Conservation (phyloP, 1,140 invertebrate species). For the Neotoxoptera formosana region DNA sequence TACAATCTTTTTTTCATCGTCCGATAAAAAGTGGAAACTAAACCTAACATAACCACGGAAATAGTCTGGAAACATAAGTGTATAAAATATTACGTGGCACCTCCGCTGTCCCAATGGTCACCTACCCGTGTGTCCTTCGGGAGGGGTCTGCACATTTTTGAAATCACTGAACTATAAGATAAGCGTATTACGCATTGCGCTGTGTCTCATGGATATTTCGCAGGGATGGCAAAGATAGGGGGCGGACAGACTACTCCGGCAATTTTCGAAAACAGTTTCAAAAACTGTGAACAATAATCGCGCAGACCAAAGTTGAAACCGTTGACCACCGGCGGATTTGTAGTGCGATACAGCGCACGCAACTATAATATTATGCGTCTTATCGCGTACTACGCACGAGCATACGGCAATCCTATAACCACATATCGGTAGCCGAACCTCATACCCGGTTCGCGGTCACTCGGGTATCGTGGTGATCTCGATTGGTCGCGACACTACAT, state of each 20-base stretch:
- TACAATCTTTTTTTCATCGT: background rate
- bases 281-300: background rate
- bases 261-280: background rate
- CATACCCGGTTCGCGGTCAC: background rate
- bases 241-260: background rate
- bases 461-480: background rate
- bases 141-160: background rate
- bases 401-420: no score
- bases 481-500: background rate
- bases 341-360: background rate
- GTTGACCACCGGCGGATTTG: background rate
- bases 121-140: no score
- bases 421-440: background rate
- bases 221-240: no score
- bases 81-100: no score
- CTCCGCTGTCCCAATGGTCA: no score
- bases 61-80: no score
- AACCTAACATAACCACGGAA: background rate
- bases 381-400: background rate
- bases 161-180: background rate
- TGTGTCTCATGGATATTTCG: background rate
- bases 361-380: background rate
- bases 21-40: background rate
- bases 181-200: background rate
- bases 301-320: background rate